Evolutionary conservation across 1,140 invertebrate species (phyloP), one percentile per base, ranked within the genome.

Genomic region (Plodia interpunctella): DNA sequence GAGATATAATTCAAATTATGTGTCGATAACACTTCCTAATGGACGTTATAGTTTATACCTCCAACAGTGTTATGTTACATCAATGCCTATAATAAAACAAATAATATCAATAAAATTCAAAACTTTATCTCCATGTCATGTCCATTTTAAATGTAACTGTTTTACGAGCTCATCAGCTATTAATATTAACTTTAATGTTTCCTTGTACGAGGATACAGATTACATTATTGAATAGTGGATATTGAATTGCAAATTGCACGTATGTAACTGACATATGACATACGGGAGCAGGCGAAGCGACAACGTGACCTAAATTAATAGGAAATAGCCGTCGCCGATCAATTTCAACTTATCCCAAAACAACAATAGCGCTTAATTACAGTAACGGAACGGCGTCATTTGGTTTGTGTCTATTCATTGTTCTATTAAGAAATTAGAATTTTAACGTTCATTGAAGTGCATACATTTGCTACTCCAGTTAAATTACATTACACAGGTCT

Each of bases 221-320:
- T 6, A n/a, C 21, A 25, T 3, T 25, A 25, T 2, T 25, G 21
- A n/a, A n/a, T 25, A 6, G 21, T 68, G 64, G 60, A 66, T 66
- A 66, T 65, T 70, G 56, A n/a, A n/a, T n/a, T 50, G 56, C 59
- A 53, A 58, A 25, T 53, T 52, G 15, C 13, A 44, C 35, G 13
- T 38, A 44, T 44, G 38, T 10, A 15, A 44, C 5, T 44, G 38
- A 44, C 35, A 38, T 11, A 44, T 44, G 38, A 44, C 38, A 15
- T 25, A 25, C 9, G 13, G 32, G 9, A 44, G 13, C 15, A 44
- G 38, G 15, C n/a, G 2, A 44, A 2, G 10, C 13, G 38, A 66
- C 63, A 65, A 72, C 66, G 68, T 72, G 76, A 74, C 65, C 65
- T 49, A 65, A 75, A 75, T 75, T 68, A 59, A 75, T 66, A 68